These are phyloP conservation scores for Hirudo medicinalis DNA, from an alignment of 1,140 invertebrate species.

Conservation along the genomic window DNA sequence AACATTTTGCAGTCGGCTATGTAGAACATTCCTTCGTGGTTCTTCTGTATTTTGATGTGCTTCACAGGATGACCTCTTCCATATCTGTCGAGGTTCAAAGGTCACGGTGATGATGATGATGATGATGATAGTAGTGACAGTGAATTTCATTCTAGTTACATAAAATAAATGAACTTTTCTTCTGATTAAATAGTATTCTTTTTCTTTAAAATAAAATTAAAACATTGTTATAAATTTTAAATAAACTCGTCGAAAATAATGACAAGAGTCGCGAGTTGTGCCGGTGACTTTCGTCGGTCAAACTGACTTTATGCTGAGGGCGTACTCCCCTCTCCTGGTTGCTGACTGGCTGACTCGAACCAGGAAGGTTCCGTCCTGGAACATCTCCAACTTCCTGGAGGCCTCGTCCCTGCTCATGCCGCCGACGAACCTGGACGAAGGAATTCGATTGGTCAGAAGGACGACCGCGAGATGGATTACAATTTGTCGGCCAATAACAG, in stretches of 20 bases:
- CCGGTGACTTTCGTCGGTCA: no score
- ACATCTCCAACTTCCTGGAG: slow-evolving; percentile 57
- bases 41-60: slow-evolving; percentile 66
- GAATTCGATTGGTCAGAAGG: no score
- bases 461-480: no score
- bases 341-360: slow-evolving; percentile 59
- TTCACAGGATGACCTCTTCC: slow-evolving; percentile 48
- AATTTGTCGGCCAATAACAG: no score
- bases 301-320: slow-evolving; percentile 74
- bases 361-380: slow-evolving; percentile 75
- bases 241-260: no score
- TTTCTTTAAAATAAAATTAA: background rate
- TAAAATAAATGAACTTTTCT: no score
- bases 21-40: slow-evolving; percentile 54
- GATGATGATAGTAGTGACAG: background rate
- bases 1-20: slow-evolving; percentile 80
- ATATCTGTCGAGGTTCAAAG: slow-evolving; percentile 3
- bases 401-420: slow-evolving; percentile 74
- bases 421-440: slow-evolving; percentile 49
- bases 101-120: no score
- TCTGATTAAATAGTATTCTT: background rate
- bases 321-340: slow-evolving; percentile 47
- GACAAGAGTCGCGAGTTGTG: no score
- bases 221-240: background rate
- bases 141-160: background rate